phyloP scores from a whole-genome alignment of 2,113 vertebrate genomes.

The Microcebus griseorufus region DNA sequence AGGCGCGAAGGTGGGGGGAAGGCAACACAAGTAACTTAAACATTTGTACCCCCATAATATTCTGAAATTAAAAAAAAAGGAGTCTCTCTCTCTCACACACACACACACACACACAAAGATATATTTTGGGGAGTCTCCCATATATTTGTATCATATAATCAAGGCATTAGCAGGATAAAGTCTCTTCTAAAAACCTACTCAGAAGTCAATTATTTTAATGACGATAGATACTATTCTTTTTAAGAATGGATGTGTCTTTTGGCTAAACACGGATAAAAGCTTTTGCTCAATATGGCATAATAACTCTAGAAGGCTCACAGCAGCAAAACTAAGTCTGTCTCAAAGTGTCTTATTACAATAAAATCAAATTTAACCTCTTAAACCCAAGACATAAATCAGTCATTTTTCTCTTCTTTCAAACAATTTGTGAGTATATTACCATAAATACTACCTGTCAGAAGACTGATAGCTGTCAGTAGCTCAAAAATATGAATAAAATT shows the following conservation, averaged over 20 bases:
- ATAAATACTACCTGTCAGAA: constrained; percentile 77
- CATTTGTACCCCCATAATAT: too few relatives aligned
- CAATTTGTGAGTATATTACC: constrained; percentile 70
- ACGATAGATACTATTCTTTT: constrained; percentile 57
- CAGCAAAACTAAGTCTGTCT: constrained; percentile 58
- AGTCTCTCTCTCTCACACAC: too few relatives aligned
- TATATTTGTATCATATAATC: constrained; percentile 35
- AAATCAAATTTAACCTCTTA: constrained; percentile 80
- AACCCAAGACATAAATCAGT: constrained; percentile 73
- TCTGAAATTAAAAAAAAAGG: too few relatives aligned
- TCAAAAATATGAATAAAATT: constrained; percentile 72
- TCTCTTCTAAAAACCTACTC: constrained; percentile 38
- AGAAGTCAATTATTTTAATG: constrained; percentile 50
- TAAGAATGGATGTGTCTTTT: constrained; percentile 63
- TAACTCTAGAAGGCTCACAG: constrained; percentile 51
- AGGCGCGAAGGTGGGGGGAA: too few relatives aligned
- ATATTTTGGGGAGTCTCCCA: neutral
- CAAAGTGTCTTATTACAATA: constrained; percentile 71
- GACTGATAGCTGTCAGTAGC: constrained; percentile 75
- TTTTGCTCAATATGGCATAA: constrained; percentile 60
- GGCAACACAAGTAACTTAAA: too few relatives aligned
- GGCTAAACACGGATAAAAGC: constrained; percentile 61
- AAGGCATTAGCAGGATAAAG: constrained; percentile 38
- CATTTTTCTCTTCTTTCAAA: constrained; percentile 72
- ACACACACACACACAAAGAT: neutral